Conservation (phyloP, 2,888 invertebrate genomes). For the Cristatella mucedo region DNA sequence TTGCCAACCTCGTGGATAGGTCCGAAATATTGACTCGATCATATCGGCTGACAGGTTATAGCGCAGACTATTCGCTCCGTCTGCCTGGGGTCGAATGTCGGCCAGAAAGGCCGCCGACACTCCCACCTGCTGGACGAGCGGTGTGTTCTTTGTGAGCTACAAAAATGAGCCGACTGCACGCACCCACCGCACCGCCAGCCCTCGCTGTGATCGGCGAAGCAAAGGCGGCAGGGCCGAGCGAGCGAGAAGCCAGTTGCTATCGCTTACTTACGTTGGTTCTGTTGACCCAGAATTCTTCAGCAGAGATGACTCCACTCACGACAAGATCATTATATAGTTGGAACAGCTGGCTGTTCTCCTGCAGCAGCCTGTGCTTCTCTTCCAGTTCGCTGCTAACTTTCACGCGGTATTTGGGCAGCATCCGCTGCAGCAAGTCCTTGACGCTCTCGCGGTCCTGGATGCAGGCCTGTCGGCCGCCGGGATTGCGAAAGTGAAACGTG, state of each 20-base stretch:
- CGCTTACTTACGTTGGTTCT: constrained; percentile 24
- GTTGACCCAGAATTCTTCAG: constrained; percentile 88
- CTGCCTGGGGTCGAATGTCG: constrained; percentile 88
- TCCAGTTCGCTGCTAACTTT: constrained; percentile 78
- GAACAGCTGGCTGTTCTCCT: constrained; percentile 72
- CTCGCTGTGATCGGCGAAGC: no score
- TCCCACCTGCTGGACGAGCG: constrained; percentile 6
- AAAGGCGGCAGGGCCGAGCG: no score
- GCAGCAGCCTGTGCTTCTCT: constrained; percentile 65
- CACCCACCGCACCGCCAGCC: no score
- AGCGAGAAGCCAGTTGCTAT: no score
- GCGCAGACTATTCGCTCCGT: constrained; percentile 86
- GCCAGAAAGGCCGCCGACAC: constrained; percentile 41
- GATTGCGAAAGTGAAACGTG: constrained; percentile 91
- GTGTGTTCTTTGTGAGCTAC: background rate
- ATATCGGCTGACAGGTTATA: constrained; percentile 93
- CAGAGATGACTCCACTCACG: constrained; percentile 78
- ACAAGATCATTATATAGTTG: constrained; percentile 93
- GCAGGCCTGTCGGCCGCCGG: constrained; percentile 63
- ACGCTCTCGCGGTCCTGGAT: constrained; percentile 77
- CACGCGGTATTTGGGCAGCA: constrained; percentile 79
- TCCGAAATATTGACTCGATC: constrained; percentile 94
- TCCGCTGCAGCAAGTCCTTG: constrained; percentile 71
- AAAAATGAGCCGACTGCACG: no score
- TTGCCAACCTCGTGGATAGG: constrained; percentile 74